Evolutionary conservation across 2,113 vertebrate species (phyloP).

Genomic region (Amazona guildingii): DNA sequence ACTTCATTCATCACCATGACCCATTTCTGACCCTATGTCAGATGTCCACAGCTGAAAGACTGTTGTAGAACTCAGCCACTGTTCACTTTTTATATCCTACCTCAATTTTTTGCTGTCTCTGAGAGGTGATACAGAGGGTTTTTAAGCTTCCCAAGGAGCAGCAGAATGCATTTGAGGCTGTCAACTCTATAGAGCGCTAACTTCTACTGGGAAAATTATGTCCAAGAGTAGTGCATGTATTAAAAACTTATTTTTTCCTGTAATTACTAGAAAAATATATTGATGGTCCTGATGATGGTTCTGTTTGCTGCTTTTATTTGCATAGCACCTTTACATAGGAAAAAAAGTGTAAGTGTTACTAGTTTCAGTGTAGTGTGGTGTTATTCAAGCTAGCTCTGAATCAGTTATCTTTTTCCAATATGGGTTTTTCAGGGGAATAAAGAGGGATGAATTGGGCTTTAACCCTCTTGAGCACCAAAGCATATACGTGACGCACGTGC

Average conservation of each 20-base stretch:
- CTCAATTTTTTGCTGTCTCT: not conserved
- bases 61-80: not conserved
- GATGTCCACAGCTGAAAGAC: not conserved
- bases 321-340: not conserved
- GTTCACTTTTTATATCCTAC: not conserved
- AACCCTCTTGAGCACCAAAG: not conserved
- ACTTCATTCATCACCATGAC: not conserved
- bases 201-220: not conserved
- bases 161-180: not conserved
- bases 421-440: not conserved
- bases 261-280: not conserved
- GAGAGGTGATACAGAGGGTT: not conserved
- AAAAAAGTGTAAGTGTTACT: not conserved
- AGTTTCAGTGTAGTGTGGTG: not conserved
- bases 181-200: not conserved
- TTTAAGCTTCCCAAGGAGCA: not conserved
- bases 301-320: not conserved
- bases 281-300: not conserved
- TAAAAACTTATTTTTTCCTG: not conserved
- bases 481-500: not conserved
- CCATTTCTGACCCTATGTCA: not conserved
- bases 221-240: not conserved
- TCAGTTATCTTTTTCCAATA: not conserved
- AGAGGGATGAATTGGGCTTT: not conserved
- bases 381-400: not conserved